A percentile compares a stretch with the other conserved stretches of the same genome.
These are phyloP conservation scores for Hybos culiciformis DNA, from an alignment of 2,888 invertebrate species.

Conservation along the genomic window DNA sequence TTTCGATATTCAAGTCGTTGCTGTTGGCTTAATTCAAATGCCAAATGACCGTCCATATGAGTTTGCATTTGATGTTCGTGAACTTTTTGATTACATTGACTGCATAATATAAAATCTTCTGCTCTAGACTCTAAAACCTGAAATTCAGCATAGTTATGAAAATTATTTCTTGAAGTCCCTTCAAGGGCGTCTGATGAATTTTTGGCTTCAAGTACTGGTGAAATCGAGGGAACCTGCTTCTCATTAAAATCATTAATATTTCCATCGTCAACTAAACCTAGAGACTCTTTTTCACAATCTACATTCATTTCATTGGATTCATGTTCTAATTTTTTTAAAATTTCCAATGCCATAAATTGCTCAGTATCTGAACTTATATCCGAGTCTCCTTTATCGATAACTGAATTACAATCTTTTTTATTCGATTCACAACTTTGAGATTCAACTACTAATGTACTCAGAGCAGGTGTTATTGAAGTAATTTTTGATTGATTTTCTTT, in stretches of 20 bases:
- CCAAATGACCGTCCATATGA: constrained; percentile 64
- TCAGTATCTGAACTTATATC: too few species aligned
- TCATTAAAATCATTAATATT: not conserved
- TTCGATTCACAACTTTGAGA: too few species aligned
- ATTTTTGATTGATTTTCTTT: not conserved
- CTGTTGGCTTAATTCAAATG: constrained; percentile 49
- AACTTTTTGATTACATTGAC: constrained; percentile 50
- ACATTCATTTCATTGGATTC: too few species aligned
- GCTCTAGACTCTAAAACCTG: constrained; percentile 19
- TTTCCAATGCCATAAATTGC: too few species aligned
- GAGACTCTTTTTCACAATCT: not conserved
- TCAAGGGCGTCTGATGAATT: too few species aligned
- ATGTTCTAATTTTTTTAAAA: too few species aligned
- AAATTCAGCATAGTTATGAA: constrained; percentile 29
- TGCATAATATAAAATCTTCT: constrained; percentile 37
- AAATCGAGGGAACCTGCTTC: not conserved
- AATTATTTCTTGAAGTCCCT: too few species aligned
- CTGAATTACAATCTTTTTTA: too few species aligned
- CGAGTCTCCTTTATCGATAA: too few species aligned
- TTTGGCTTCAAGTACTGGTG: too few species aligned
- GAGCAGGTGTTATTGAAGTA: not conserved
- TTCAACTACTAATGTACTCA: not conserved
- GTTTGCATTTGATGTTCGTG: constrained; percentile 42
- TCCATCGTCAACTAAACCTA: not conserved
- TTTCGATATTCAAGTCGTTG: constrained; percentile 31